Conservation (phyloP, 2,888 invertebrate genomes). For the Mesopsocus fuscifrons region DNA sequence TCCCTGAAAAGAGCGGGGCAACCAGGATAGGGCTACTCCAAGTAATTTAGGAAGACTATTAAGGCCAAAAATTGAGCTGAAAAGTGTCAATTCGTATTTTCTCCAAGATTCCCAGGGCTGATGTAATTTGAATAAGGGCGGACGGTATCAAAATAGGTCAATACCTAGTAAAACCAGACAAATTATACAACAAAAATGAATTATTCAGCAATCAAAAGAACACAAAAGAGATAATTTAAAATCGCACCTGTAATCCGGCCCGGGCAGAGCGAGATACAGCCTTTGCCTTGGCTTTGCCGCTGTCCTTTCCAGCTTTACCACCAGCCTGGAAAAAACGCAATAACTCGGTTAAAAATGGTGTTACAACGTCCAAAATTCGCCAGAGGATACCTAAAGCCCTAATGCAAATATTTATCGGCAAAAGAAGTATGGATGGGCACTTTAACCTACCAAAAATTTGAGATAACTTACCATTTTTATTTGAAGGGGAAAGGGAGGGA, state of each 20-base stretch:
- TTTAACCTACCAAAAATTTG: conserved; percentile 23
- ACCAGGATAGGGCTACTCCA: no score
- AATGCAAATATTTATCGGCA: conserved; percentile 18
- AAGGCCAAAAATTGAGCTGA: no score
- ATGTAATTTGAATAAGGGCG: no score
- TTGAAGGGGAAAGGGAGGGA: no score
- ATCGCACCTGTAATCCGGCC: conserved; percentile 88
- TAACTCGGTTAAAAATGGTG: conserved; percentile 34
- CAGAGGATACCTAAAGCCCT: conserved; percentile 29
- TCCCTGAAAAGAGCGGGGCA: no score
- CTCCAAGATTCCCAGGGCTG: no score
- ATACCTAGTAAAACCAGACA: no score
- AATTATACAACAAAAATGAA: no score
- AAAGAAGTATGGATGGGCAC: conserved; percentile 21
- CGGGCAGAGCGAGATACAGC: conserved; percentile 97
- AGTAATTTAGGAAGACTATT: no score
- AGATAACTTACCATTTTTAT: conserved; percentile 29
- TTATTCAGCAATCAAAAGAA: conserved; percentile 4
- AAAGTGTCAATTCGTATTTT: no score
- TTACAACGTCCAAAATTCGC: conserved; percentile 35
- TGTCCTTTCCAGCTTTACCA: conserved; percentile 99
- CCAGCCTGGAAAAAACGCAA: conserved; percentile 69
- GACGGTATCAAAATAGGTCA: no score
- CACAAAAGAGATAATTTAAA: no score
- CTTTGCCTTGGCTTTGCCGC: conserved; percentile 98